phyloP scores from a whole-genome alignment of 2,888 invertebrate species.

The Tortricodes alternella region DNA sequence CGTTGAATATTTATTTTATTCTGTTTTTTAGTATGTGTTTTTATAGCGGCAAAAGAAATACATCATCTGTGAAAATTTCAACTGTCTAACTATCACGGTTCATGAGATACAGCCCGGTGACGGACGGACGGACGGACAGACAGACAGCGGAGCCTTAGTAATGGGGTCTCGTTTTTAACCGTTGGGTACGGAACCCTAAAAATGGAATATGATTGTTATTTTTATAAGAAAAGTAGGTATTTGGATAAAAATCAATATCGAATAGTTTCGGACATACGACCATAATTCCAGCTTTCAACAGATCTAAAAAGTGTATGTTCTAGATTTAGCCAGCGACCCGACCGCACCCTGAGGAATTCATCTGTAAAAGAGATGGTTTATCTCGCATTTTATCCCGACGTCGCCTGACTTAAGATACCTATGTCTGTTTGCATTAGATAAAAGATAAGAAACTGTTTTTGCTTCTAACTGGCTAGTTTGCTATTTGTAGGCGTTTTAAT shows the following conservation, averaged over 20 bases:
- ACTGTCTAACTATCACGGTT: too few relatives aligned
- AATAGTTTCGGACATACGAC: neutral
- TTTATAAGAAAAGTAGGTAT: too few relatives aligned
- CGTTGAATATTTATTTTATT: too few relatives aligned
- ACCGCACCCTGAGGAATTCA: neutral
- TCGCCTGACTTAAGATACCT: constrained; percentile 2
- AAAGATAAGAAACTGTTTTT: neutral
- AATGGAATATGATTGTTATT: too few relatives aligned
- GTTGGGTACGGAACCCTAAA: too few relatives aligned
- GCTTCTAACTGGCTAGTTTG: neutral
- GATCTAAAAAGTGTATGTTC: neutral
- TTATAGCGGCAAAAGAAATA: too few relatives aligned
- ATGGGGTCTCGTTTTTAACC: too few relatives aligned
- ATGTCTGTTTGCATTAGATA: constrained; percentile 5
- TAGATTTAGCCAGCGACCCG: neutral
- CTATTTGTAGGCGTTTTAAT: neutral
- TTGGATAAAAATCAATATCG: neutral
- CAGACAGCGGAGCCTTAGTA: too few relatives aligned
- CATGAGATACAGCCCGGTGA: too few relatives aligned
- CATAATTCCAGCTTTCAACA: neutral
- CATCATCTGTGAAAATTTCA: too few relatives aligned
- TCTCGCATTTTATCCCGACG: constrained; percentile 1
- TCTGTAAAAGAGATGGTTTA: neutral
- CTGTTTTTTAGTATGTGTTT: too few relatives aligned
- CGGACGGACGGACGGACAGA: too few relatives aligned